phyloP scores from a whole-genome alignment of 2,888 invertebrate genomes.

The Cecidostiba fungosa region DNA sequence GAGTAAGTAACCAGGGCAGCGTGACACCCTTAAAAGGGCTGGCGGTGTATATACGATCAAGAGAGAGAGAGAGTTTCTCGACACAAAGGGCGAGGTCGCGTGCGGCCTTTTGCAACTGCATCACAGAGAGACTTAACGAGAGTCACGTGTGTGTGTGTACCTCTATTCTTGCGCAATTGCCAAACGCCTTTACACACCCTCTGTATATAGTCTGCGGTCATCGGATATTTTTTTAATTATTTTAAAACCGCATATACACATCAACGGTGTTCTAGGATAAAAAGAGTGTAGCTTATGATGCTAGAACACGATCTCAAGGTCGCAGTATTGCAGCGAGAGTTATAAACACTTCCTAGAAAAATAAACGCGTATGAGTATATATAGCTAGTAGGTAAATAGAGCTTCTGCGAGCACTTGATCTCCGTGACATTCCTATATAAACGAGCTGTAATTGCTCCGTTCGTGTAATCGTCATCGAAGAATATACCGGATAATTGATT shows the following conservation, averaged over 20 bases:
- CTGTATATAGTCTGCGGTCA: too few relatives aligned
- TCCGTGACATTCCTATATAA: not conserved
- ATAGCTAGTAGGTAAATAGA: not conserved
- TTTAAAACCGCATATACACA: too few relatives aligned
- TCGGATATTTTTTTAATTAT: too few relatives aligned
- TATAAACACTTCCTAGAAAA: slow-evolving; percentile 14
- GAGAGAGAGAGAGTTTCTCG: not conserved
- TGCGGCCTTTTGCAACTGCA: too few relatives aligned
- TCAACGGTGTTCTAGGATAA: too few relatives aligned
- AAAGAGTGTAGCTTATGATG: too few relatives aligned
- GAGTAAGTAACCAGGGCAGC: slow-evolving; percentile 13
- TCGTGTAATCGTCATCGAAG: not conserved
- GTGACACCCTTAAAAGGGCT: slow-evolving; percentile 35
- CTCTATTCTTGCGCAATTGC: too few relatives aligned
- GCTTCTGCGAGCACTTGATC: not conserved
- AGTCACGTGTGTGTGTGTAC: not conserved
- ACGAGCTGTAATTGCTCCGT: not conserved
- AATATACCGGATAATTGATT: not conserved
- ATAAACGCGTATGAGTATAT: not conserved
- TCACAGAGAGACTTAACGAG: not conserved
- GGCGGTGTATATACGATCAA: not conserved
- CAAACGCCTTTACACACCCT: too few relatives aligned
- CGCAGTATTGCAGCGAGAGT: not conserved
- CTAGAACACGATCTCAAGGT: not conserved
- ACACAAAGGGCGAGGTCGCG: slow-evolving; percentile 47